Evolutionary conservation across 2,797 vertebrate genomes (phyloP), one percentile per base, ranked within the genome.

Genomic region (Crypturellus tataupa): DNA sequence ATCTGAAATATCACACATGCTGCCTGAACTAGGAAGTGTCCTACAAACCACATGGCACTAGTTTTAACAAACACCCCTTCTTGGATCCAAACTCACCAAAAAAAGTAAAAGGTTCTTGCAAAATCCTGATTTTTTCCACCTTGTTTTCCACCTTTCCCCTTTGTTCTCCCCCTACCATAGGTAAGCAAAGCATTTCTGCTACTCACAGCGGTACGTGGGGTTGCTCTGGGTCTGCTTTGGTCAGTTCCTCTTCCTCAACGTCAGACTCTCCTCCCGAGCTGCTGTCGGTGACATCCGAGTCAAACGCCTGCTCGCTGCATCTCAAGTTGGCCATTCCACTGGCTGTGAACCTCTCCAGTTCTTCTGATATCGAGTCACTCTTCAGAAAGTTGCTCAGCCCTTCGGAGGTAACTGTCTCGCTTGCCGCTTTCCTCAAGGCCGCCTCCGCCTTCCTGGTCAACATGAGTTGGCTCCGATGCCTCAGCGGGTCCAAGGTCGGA

Each of bases 231-330:
- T 99, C 99, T 94, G 98, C 99, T 96, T 98, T 98, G 96, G 98
- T 97, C 93, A 99, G 97, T 97, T 99, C 99, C 86, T 99, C 99
- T 71, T 99, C 99, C 91, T 99, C 99, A 37, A 99, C 97, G 46
- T 99, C 99, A 55, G 99, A 99, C 96, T 99, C 99, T 46, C 99
- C 99, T 44, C 99, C 99, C 1, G 99, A 99, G 96, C 99, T 99
- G 97, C 99, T 99, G 96, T 99, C 99, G 1, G 99, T 99, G 92
- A 99, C 98, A 73, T 99, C 99, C 3, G 99, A 99, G 98, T 99
- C 99, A 84, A 99, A 99, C 5, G 99, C 99, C 58, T 97, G 98
- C 94, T 99, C 99, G 3, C 98, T 98, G 59, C 98, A 98, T 40
- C 98, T 98, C 94, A 99, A 91, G 95, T 98, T 99, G 91, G 99